Conservation (phyloP, 2,113 vertebrate genomes). For the Phasianus colchicus region DNA sequence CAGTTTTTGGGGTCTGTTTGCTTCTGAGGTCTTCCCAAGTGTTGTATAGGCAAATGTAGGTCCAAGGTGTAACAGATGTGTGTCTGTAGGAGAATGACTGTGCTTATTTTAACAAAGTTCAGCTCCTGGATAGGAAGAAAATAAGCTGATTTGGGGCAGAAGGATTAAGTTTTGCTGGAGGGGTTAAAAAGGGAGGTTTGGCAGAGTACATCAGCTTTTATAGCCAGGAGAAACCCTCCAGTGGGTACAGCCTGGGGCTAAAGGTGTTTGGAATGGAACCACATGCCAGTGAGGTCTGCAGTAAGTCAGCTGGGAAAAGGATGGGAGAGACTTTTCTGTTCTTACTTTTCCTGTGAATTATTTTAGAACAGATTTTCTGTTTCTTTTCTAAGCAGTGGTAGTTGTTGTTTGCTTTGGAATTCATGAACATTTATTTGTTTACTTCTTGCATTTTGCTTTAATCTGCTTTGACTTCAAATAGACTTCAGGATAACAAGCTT, state of each 20-base stretch:
- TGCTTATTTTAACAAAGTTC: background rate
- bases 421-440: background rate
- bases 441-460: background rate
- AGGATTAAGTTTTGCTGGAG: background rate
- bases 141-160: background rate
- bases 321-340: background rate
- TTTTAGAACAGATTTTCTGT: background rate
- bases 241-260: background rate
- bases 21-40: background rate
- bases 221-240: background rate
- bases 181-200: background rate
- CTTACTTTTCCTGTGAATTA: background rate
- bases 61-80: background rate
- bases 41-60: fast-evolving
- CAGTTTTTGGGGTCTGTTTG: background rate
- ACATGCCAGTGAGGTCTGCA: background rate
- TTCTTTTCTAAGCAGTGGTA: background rate
- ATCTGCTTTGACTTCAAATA: background rate
- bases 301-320: background rate
- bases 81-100: background rate
- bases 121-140: background rate
- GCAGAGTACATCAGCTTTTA: background rate
- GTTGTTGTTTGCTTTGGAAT: background rate
- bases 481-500: background rate
- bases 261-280: background rate